A percentile compares a stretch with the other conserved stretches of the same genome.
phyloP scores from a whole-genome alignment of 2,113 vertebrate genomes.

The Formicarius rufipectus region DNA sequence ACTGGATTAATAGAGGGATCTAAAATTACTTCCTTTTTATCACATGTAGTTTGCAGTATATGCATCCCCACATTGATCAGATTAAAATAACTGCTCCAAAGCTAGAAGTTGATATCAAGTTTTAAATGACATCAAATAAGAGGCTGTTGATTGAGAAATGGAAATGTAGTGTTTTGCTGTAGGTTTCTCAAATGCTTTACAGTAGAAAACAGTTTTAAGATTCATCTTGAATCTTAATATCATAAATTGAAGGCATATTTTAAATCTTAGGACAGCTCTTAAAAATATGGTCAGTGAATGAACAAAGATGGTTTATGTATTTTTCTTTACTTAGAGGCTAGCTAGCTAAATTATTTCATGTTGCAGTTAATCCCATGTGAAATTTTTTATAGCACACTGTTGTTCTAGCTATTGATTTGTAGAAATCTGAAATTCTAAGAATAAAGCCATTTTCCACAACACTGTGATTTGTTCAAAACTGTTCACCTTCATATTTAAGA shows the following conservation, averaged over 20 bases:
- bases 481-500: neutral
- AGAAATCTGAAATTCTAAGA: neutral
- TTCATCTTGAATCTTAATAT: neutral
- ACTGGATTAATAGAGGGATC: neutral
- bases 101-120: neutral
- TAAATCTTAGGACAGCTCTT: neutral
- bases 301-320: neutral
- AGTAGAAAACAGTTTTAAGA: neutral
- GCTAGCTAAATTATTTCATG: neutral
- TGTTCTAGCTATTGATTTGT: neutral
- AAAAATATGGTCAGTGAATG: neutral
- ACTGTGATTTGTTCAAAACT: neutral
- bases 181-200: neutral
- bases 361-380: neutral
- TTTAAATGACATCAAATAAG: neutral
- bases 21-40: neutral
- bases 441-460: neutral
- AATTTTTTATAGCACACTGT: neutral
- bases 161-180: neutral
- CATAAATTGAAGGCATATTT: neutral
- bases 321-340: neutral
- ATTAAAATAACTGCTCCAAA: conserved; percentile 5
- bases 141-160: neutral
- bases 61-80: neutral
- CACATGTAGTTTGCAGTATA: neutral